Evolutionary conservation across 2,797 vertebrate species (phyloP).

Genomic region (Choloepus didactylus): DNA sequence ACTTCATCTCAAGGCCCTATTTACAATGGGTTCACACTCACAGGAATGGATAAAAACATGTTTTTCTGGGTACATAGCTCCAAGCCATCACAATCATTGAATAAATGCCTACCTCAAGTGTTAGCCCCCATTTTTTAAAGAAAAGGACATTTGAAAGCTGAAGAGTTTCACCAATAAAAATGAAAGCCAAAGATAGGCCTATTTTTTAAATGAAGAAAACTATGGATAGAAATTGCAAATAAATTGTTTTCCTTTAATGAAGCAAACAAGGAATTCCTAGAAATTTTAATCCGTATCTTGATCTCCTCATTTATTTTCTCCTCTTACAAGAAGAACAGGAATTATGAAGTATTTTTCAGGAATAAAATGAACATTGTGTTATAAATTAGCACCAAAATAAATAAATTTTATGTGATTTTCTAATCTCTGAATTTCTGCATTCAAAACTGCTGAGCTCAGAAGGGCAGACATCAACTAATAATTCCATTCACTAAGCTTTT

Average conservation of each 20-base stretch:
- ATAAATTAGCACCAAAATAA: slow-evolving; percentile 25
- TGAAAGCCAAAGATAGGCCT: not conserved
- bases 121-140: not conserved
- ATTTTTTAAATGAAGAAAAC: not conserved
- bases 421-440: not conserved
- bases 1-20: too few relatives aligned
- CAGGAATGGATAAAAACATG: too few relatives aligned
- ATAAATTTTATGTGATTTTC: not conserved
- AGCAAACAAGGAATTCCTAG: not conserved
- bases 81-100: not conserved
- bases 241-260: not conserved
- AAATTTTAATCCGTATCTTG: not conserved
- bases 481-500: not conserved
- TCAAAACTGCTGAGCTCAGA: slow-evolving; percentile 27
- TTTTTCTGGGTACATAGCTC: too few relatives aligned
- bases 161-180: not conserved
- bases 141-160: not conserved
- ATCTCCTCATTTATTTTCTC: not conserved
- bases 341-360: slow-evolving; percentile 5
- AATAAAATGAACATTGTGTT: slow-evolving; percentile 3
- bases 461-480: not conserved
- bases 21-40: too few relatives aligned
- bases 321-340: not conserved
- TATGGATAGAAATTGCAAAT: not conserved
- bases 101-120: not conserved